Conservation (phyloP, 2,888 invertebrate genomes). For the Deilephila porcellus region DNA sequence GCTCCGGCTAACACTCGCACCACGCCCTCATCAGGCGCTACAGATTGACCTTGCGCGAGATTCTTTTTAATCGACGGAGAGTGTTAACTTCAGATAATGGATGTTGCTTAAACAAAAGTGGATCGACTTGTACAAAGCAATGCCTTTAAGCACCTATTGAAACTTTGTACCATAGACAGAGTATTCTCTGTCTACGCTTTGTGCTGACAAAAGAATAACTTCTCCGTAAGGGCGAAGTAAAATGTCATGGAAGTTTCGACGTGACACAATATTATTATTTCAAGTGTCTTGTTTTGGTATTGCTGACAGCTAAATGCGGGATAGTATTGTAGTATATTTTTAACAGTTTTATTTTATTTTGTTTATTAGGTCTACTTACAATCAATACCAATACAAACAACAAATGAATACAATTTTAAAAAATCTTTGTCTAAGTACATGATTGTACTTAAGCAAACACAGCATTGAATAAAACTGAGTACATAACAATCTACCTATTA, state of each 20-base stretch:
- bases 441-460: too few species aligned
- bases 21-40: neutral
- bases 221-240: slow-evolving; percentile 1
- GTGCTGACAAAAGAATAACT: neutral
- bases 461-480: too few species aligned
- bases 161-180: neutral
- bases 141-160: neutral
- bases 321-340: too few species aligned
- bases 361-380: too few species aligned
- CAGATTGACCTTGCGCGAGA: slow-evolving; percentile 6
- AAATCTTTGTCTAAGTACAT: too few species aligned
- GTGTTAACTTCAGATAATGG: neutral
- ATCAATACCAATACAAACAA: too few species aligned
- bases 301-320: too few species aligned
- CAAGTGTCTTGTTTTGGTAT: neutral
- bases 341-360: too few species aligned
- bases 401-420: too few species aligned
- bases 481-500: too few species aligned
- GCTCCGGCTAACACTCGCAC: neutral
- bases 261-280: slow-evolving; percentile 3
- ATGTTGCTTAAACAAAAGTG: slow-evolving; percentile 1
- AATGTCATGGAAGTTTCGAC: slow-evolving; percentile 1
- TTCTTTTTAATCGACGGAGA: slow-evolving; percentile 6
- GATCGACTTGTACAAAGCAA: slow-evolving; percentile 4
- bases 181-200: neutral